Evolutionary conservation across 2,888 invertebrate species (phyloP).

Genomic region (Athrips mouffetella): DNA sequence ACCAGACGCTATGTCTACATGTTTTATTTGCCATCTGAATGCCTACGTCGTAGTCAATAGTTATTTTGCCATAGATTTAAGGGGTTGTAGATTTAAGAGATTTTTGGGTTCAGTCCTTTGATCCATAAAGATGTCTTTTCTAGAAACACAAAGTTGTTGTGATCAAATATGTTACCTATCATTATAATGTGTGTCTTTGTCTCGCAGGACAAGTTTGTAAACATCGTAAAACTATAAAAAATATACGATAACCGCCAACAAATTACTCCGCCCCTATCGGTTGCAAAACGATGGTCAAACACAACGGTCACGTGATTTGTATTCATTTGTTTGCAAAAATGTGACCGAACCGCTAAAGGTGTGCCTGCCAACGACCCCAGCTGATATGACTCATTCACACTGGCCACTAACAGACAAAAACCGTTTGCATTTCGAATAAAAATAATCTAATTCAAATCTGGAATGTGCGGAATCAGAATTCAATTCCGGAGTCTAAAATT

Average conservation of each 20-base stretch:
- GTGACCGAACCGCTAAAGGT: constrained; percentile 36
- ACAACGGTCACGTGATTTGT: constrained; percentile 25
- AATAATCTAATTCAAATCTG: constrained; percentile 11
- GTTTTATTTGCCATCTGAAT: neutral
- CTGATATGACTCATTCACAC: constrained; percentile 54
- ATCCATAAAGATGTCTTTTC: too few species aligned
- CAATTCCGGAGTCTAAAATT: neutral
- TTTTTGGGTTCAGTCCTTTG: too few species aligned
- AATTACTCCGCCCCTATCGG: neutral
- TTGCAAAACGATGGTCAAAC: constrained; percentile 18
- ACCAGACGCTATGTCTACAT: neutral
- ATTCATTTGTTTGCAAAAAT: constrained; percentile 34
- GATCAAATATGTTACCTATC: too few species aligned
- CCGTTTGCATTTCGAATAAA: constrained; percentile 11
- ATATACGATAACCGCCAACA: neutral
- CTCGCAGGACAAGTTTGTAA: too few species aligned
- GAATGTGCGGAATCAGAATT: neutral
- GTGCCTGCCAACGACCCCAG: constrained; percentile 49
- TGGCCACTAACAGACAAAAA: constrained; percentile 26
- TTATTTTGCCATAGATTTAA: neutral
- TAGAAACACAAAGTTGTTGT: too few species aligned
- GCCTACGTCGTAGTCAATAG: neutral
- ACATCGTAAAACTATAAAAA: too few species aligned
- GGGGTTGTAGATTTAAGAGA: too few species aligned
- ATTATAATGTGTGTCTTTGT: too few species aligned